These are phyloP conservation scores for Caenorhabditis wallacei DNA, from an alignment of 2,888 invertebrate species.

Conservation along the genomic window DNA sequence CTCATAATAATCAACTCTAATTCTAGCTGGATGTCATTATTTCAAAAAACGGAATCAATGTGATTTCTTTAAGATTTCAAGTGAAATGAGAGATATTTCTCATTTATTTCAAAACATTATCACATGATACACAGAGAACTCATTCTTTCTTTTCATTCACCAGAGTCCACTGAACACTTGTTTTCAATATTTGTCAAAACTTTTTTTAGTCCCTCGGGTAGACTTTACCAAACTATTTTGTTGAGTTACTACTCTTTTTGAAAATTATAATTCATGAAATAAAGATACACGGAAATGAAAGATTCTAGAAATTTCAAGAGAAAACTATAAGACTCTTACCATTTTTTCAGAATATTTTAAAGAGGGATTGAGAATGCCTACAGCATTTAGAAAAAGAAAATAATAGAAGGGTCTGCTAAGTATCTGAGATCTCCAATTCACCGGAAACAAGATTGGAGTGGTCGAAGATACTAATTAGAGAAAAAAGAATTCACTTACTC, in stretches of 20 bases:
- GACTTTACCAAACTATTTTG: slow-evolving; percentile 8
- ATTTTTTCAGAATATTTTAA: slow-evolving; percentile 5
- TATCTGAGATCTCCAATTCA: slow-evolving; percentile 39
- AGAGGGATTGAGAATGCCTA: slow-evolving; percentile 1
- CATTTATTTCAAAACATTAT: background rate
- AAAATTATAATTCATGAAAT: too few relatives aligned
- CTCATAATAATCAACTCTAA: too few relatives aligned
- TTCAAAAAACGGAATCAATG: too few relatives aligned
- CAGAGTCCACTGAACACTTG: background rate
- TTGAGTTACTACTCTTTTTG: background rate
- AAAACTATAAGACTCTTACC: slow-evolving; percentile 11
- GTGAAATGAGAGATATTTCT: background rate
- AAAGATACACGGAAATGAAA: too few relatives aligned
- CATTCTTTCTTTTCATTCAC: background rate
- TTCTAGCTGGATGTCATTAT: too few relatives aligned
- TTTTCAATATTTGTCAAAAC: slow-evolving; percentile 7
- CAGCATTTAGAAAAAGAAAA: slow-evolving; percentile 5
- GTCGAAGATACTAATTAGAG: slow-evolving; percentile 32
- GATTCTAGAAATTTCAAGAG: background rate
- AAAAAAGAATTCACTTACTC: slow-evolving; percentile 52
- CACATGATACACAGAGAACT: background rate
- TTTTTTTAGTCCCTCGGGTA: slow-evolving; percentile 10
- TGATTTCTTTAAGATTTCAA: background rate
- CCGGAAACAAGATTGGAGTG: slow-evolving; percentile 52
- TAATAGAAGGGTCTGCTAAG: slow-evolving; percentile 11